Conservation (phyloP, 2,888 invertebrate genomes). For the Arge pagana region DNA sequence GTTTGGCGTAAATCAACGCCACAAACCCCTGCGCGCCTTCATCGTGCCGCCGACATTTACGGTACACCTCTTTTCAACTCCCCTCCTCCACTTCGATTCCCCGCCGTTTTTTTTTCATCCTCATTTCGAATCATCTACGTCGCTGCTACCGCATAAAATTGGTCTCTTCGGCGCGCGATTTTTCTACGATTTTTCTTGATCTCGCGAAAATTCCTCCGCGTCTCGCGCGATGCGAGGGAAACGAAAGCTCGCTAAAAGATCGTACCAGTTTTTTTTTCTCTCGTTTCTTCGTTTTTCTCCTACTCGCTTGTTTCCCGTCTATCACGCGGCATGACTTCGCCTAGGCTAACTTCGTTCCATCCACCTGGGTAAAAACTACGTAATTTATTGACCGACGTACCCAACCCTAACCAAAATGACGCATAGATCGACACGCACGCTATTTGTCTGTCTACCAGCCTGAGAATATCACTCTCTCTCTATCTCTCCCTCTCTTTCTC, state of each 20-base stretch:
- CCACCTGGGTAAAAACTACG: too few species aligned
- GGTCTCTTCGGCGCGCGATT: too few species aligned
- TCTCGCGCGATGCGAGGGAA: too few species aligned
- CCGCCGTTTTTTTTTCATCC: constrained; percentile 3
- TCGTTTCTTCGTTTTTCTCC: neutral
- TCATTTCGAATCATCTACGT: too few species aligned
- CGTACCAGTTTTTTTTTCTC: neutral
- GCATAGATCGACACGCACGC: constrained; percentile 15
- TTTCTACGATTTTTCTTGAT: too few species aligned
- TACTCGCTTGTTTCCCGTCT: neutral
- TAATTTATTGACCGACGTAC: constrained; percentile 10
- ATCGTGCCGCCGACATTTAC: constrained; percentile 15
- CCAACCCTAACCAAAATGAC: constrained; percentile 17
- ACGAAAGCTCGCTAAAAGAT: too few species aligned
- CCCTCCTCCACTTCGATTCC: too few species aligned
- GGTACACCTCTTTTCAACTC: neutral
- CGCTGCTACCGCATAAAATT: too few species aligned
- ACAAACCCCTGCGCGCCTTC: constrained; percentile 21
- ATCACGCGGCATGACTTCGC: neutral
- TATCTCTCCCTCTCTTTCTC: neutral
- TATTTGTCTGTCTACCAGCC: constrained; percentile 20
- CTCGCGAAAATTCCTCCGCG: too few species aligned
- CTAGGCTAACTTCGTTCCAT: neutral
- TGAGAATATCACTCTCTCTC: neutral
- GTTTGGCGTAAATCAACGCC: constrained; percentile 52